Percentiles rank a stretch among this genome's conserved stretches.
phyloP scores from a whole-genome alignment of 2,113 vertebrate species.

The Thymallus thymallus region DNA sequence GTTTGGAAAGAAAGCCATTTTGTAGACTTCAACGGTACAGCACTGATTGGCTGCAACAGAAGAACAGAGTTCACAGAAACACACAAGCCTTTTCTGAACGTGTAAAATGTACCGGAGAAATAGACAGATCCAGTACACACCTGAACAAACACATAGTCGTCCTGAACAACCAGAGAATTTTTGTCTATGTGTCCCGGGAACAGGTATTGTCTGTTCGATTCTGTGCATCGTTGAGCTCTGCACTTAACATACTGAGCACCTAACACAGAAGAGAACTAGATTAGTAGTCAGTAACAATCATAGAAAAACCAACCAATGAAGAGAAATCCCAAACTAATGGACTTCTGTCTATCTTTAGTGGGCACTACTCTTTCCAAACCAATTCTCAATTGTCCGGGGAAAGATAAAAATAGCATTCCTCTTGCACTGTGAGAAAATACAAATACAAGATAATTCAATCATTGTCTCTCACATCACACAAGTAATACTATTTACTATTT shows the following conservation, averaged over 20 bases:
- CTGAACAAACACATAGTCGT: conserved; percentile 96
- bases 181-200: conserved; percentile 87
- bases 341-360: neutral
- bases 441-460: neutral
- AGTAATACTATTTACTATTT: neutral
- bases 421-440: no score
- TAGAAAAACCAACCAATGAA: conserved; percentile 5
- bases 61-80: conserved; percentile 40
- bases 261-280: conserved; percentile 64
- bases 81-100: conserved; percentile 19
- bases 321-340: neutral
- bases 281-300: conserved; percentile 49
- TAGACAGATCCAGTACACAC: conserved; percentile 64
- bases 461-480: neutral
- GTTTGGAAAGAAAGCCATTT: conserved; percentile 53
- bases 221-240: conserved; percentile 86
- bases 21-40: conserved; percentile 57
- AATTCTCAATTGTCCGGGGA: conserved; percentile 12
- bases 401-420: conserved; percentile 35
- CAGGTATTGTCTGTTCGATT: conserved; percentile 83
- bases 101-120: conserved; percentile 8
- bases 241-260: conserved; percentile 92
- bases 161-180: conserved; percentile 94
- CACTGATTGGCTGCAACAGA: conserved; percentile 42
- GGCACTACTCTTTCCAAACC: conserved; percentile 54